These are phyloP conservation scores for Magallana nippona DNA, from an alignment of 2,888 invertebrate genomes.

Conservation along the genomic window DNA sequence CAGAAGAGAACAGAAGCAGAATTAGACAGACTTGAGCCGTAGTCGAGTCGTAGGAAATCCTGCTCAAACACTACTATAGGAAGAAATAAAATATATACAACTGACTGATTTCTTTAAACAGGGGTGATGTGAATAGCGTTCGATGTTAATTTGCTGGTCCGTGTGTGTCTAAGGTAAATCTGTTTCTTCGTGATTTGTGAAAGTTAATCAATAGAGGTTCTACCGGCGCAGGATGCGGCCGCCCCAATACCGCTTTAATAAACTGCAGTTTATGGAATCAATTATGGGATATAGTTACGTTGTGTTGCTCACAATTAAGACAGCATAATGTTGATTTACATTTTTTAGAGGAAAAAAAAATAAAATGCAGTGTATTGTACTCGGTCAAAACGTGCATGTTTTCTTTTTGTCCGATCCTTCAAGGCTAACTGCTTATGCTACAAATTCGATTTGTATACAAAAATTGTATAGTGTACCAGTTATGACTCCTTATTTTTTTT, in stretches of 20 bases:
- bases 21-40: not conserved
- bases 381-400: not conserved
- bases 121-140: slow-evolving; percentile 1
- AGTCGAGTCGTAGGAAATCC: not conserved
- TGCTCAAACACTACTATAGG: not conserved
- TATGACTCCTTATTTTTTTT: not conserved
- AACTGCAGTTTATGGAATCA: slow-evolving; percentile 30
- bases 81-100: not conserved
- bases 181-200: slow-evolving; percentile 37
- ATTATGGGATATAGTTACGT: slow-evolving; percentile 29
- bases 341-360: not conserved
- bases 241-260: slow-evolving; percentile 2
- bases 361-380: not conserved
- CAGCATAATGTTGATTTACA: slow-evolving; percentile 22
- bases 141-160: slow-evolving; percentile 6
- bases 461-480: not conserved
- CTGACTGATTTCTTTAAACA: not conserved
- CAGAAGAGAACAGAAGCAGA: not conserved
- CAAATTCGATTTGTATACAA: slow-evolving; percentile 3
- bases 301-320: slow-evolving; percentile 16
- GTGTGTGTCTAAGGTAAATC: slow-evolving; percentile 2
- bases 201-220: slow-evolving; percentile 42
- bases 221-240: slow-evolving; percentile 33
- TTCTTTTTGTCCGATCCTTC: slow-evolving; percentile 4
- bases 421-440: not conserved